phyloP scores from a whole-genome alignment of 2,797 vertebrate genomes.

The Steatocranus sp. region DNA sequence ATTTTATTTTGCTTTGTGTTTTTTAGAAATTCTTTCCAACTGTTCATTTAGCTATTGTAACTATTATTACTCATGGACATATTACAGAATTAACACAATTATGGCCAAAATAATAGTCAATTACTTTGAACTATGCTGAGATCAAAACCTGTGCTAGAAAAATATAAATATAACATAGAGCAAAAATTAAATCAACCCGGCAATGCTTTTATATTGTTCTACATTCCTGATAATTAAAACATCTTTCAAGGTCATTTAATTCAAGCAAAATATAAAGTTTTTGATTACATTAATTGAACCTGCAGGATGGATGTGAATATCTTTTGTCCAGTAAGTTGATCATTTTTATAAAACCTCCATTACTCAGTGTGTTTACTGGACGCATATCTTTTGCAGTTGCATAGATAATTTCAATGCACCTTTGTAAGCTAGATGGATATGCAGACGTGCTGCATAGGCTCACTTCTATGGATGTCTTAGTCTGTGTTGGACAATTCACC shows the following conservation, averaged over 20 bases:
- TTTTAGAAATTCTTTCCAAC: not conserved
- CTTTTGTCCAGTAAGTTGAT: not conserved
- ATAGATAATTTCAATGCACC: not conserved
- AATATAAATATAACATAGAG: not conserved
- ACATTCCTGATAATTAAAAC: not conserved
- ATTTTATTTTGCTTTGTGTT: not conserved
- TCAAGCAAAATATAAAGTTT: not conserved
- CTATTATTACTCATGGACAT: not conserved
- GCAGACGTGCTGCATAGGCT: not conserved
- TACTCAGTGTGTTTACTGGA: not conserved
- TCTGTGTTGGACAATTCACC: not conserved
- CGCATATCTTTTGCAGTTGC: accelerated
- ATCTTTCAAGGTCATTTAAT: not conserved
- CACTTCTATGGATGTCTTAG: not conserved
- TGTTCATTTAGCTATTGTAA: not conserved
- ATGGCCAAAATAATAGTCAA: not conserved
- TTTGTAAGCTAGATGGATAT: not conserved
- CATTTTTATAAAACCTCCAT: not conserved
- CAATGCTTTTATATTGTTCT: not conserved
- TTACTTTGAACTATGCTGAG: not conserved
- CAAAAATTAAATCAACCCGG: not conserved
- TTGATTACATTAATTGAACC: not conserved
- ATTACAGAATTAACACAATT: not conserved
- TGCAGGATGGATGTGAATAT: not conserved
- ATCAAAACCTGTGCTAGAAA: not conserved